Conservation (phyloP, 1,140 invertebrate genomes). For the Micrasema minimum region DNA sequence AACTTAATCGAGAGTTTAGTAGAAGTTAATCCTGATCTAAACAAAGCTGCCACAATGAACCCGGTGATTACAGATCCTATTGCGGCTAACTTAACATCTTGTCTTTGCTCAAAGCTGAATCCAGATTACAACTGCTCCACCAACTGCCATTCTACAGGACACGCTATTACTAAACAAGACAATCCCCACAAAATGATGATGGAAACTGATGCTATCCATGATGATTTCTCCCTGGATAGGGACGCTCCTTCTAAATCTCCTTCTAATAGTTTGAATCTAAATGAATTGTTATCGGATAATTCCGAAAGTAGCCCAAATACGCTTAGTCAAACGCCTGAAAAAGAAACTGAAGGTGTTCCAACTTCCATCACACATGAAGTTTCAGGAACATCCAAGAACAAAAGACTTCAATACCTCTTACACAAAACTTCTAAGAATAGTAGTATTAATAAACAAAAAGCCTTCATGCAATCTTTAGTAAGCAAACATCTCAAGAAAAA, state of each 20-base stretch:
- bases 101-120: slow-evolving; percentile 59
- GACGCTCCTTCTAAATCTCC: slow-evolving; percentile 54
- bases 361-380: neutral
- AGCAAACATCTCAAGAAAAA: slow-evolving; percentile 65
- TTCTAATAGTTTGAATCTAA: slow-evolving; percentile 57
- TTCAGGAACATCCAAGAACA: slow-evolving; percentile 64
- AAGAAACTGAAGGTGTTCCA: too few relatives aligned
- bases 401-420: slow-evolving; percentile 65
- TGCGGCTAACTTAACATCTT: slow-evolving; percentile 62
- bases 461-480: slow-evolving; percentile 65
- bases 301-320: neutral
- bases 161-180: slow-evolving; percentile 37
- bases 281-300: slow-evolving; percentile 53
- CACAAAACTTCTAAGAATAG: slow-evolving; percentile 66
- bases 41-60: slow-evolving; percentile 1
- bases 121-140: slow-evolving; percentile 47
- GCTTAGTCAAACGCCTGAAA: too few relatives aligned
- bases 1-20: slow-evolving; percentile 50
- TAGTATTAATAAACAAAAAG: slow-evolving; percentile 65
- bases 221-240: slow-evolving; percentile 57
- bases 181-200: slow-evolving; percentile 32
- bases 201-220: slow-evolving; percentile 59
- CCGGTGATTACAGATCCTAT: slow-evolving; percentile 59
- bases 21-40: slow-evolving; percentile 24
- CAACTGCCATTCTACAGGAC: slow-evolving; percentile 36